Conservation (phyloP, 1,140 invertebrate species). For the Aplysia californica region DNA sequence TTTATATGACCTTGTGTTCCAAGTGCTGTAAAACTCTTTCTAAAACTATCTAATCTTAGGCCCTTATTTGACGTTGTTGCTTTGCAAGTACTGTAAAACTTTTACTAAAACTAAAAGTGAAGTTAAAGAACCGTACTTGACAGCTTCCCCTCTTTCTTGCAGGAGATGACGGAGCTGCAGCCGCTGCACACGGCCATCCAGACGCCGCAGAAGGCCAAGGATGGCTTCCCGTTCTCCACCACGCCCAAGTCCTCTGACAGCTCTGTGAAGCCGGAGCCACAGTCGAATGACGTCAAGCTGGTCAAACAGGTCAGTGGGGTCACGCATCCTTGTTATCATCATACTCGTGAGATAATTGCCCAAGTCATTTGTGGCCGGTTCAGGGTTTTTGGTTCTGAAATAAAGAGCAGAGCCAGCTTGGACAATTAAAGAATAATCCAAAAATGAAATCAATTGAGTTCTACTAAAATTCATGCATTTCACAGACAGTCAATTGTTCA, state of each 20-base stretch:
- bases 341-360: too few species aligned
- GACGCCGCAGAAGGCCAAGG: constrained; percentile 2
- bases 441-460: not conserved
- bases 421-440: not conserved
- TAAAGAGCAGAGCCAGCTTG: too few species aligned
- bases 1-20: not conserved
- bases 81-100: too few species aligned
- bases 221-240: not conserved
- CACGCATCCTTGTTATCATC: too few species aligned
- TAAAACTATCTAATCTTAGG: not conserved
- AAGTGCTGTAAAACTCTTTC: too few species aligned
- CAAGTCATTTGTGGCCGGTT: not conserved
- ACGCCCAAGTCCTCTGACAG: not conserved
- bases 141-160: not conserved
- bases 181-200: constrained; percentile 3
- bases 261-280: not conserved
- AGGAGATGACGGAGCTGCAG: constrained; percentile 16
- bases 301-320: too few species aligned
- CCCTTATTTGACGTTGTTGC: not conserved
- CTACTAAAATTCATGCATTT: too few species aligned
- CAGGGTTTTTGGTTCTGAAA: too few species aligned
- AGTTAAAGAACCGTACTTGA: not conserved
- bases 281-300: not conserved
- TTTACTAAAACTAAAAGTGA: not conserved
- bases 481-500: too few species aligned